Evolutionary conservation across 2,113 vertebrate species (phyloP), one percentile per base, ranked within the genome.

Genomic region (Apteryx mantelli): DNA sequence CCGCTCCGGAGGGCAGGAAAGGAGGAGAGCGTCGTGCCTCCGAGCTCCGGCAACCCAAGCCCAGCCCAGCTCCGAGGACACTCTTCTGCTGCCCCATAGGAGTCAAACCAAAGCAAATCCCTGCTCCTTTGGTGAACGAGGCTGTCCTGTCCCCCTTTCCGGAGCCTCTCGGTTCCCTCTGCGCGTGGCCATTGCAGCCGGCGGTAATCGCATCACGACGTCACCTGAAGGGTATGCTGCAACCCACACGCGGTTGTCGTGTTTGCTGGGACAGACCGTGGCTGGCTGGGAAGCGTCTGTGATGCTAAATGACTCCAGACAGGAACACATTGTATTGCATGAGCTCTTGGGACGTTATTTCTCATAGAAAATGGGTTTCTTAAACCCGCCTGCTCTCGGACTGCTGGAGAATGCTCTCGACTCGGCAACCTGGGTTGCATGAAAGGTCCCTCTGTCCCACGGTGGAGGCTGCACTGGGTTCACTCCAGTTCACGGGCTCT

Each of bases 91-190:
- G n/a, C n/a, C 48, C 74, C 60, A 5, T 7, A 13, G 34, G 16
- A 34, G 11, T n/a, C 74, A 44, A 46, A 36, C 15, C 40, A 58
- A 13, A 34, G 34, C 20, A 36, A 34, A 18, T 65, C 19, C 58
- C 44, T 26, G 0, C 0, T 25, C 21, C 34, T 25, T 12, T 8
- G 22, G 50, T 3, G 24, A 56, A 30, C 0, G 25, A 60, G 77
- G 71, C 26, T 14, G 4, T 24, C 13, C 24, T 2, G 2, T 36
- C 21, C 44, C 52, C 56, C 20, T 55, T 53, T 18, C 68, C 40
- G 76, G 61, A 82, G 50, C 36, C 65, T 26, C 61, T 70, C 3
- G 16, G 21, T 66, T 25, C 26, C 50, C 63, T 17, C 44, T 34
- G 34, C 63, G 34, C 63, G 64, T 0, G 5, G 71, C 66, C 66